Evolutionary conservation across 2,888 invertebrate species (phyloP), one percentile per base, ranked within the genome.

Genomic region (Ephialtes manifestator): DNA sequence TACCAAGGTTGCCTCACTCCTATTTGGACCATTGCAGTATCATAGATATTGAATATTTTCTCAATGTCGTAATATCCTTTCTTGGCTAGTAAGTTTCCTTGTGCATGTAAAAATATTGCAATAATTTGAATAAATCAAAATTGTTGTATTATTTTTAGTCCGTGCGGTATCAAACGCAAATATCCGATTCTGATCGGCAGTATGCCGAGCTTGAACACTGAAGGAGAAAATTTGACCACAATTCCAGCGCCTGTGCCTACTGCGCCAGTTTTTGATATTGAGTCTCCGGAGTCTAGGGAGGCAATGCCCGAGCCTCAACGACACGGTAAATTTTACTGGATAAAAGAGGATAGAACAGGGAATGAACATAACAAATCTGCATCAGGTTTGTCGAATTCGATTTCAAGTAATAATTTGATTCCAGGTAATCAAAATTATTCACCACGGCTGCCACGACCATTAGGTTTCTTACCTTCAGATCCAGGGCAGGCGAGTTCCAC

Each of bases 131-230:
- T 18, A n/a, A 63, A 10, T n/a, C n/a, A 51, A 39, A 68, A 43
- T 20, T 11, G 24, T 31, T 28, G 24, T 15, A 18, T 18, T 13
- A 53, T 67, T 67, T 67, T 67, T 31, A 88, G 87, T 24, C 97
- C 97, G 89, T 93, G 95, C 86, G 96, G 4, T 96, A 91, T 92
- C 97, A 86, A 94, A 95, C 39, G 95, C 95, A 53, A 95, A 91
- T 95, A 96, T 90, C 96, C 97, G 48, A 95, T 97, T 70, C 95
- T 96, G 0, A 95, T 97, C 85, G 97, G 97, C 31, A 58, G 51
- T 7, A 65, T 24, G 48, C 46, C 76, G 15, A 28, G 46, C 11
- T 18, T 20, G 24, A 46, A 13, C 48, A 8, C 13, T 10, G 24
- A 35, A 15, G 18, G 1, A 8, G 11, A 35, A 63, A 63, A 7